These are phyloP conservation scores for Drosophila austrosaltans DNA, from an alignment of 2,888 invertebrate genomes.

Conservation along the genomic window DNA sequence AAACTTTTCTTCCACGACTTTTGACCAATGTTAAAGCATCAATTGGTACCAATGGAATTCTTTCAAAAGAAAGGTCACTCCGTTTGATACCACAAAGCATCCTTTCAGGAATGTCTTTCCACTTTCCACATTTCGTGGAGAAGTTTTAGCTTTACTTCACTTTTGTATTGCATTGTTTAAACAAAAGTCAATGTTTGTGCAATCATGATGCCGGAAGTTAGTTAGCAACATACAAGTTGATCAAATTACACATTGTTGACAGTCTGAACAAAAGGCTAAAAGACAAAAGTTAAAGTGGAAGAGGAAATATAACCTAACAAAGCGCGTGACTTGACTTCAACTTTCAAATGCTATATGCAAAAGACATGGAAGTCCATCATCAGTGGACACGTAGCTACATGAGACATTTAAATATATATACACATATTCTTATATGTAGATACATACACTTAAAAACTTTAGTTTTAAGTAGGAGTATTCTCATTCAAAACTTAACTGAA, in stretches of 20 bases:
- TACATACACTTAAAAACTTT: background rate
- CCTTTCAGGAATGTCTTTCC: no score
- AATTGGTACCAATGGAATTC: no score
- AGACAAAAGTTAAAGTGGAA: conserved; percentile 22
- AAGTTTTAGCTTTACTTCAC: background rate
- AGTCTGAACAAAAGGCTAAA: conserved; percentile 25
- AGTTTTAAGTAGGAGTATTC: background rate
- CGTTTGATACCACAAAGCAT: background rate
- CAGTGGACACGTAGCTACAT: background rate
- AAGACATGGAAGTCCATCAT: conserved; percentile 26
- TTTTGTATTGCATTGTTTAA: background rate
- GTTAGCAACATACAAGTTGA: conserved; percentile 40
- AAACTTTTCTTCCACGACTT: conserved; percentile 20
- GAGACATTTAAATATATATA: background rate
- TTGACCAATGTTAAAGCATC: conserved; percentile 27
- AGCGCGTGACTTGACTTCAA: conserved; percentile 41
- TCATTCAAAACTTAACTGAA: background rate
- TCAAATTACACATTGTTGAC: conserved; percentile 46
- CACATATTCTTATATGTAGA: background rate
- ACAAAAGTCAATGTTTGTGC: conserved; percentile 19
- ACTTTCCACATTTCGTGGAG: background rate
- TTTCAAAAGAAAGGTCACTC: background rate
- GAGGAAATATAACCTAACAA: conserved; percentile 5
- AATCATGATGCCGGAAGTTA: conserved; percentile 42
- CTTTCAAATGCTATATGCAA: conserved; percentile 35